These are phyloP conservation scores for Planococcus citri DNA, from an alignment of 1,140 invertebrate species.

Conservation along the genomic window DNA sequence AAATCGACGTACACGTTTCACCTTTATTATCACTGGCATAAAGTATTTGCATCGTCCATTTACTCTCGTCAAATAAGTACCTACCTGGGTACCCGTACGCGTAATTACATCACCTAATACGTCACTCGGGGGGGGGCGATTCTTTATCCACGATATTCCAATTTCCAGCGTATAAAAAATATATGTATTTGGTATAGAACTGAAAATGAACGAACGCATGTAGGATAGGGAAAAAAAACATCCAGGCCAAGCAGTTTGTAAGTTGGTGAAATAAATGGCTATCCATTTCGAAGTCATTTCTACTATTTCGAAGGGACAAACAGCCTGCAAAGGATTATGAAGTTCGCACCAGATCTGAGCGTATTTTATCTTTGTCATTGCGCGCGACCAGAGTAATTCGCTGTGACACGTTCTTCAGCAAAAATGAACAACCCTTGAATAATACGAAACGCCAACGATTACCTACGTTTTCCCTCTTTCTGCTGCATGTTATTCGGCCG, in stretches of 20 bases:
- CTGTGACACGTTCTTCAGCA: constrained; percentile 8
- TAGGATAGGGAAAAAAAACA: not conserved
- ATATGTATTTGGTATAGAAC: no score
- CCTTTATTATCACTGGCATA: no score
- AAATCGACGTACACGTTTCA: not conserved
- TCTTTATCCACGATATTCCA: no score
- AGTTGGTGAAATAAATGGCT: constrained; percentile 3
- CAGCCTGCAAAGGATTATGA: constrained; percentile 13
- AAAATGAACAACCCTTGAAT: constrained; percentile 16
- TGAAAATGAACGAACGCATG: no score
- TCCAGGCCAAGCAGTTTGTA: not conserved
- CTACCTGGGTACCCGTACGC: no score
- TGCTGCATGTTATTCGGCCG: no score
- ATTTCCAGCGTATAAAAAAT: no score
- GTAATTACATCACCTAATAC: not conserved
- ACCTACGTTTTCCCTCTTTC: not conserved
- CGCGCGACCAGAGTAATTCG: constrained; percentile 11
- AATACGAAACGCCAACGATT: not conserved
- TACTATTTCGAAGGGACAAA: not conserved
- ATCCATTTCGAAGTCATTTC: constrained; percentile 12
- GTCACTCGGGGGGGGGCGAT: not conserved
- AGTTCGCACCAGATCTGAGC: constrained; percentile 16
- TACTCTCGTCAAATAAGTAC: no score
- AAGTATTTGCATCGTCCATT: no score
- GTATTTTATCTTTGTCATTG: constrained; percentile 13